These are phyloP conservation scores for Ptilonorhynchus violaceus DNA, from an alignment of 2,113 vertebrate genomes.

Conservation along the genomic window DNA sequence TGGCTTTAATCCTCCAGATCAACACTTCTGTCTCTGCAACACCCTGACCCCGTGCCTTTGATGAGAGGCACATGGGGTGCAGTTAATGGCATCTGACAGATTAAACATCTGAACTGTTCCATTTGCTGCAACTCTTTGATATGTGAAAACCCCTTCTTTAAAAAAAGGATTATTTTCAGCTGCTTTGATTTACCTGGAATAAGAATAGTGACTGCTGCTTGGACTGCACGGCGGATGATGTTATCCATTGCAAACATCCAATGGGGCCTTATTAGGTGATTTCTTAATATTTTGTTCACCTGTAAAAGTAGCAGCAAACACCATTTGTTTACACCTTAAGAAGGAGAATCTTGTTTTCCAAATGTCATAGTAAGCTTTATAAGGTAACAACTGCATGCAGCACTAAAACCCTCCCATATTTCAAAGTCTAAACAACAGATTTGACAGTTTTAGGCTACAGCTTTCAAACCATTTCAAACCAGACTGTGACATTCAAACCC, in stretches of 20 bases:
- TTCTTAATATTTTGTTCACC: constrained; percentile 93
- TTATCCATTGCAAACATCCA: constrained; percentile 98
- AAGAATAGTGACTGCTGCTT: constrained; percentile 90
- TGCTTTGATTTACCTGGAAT: constrained; percentile 83
- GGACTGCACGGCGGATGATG: constrained; percentile 90
- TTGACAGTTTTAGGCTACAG: neutral
- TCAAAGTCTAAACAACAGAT: neutral
- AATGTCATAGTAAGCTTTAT: neutral
- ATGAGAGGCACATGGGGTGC: neutral
- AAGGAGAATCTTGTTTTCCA: neutral
- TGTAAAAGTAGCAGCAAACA: constrained; percentile 38
- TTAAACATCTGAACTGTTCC: neutral
- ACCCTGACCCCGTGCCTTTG: neutral
- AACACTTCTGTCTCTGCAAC: neutral
- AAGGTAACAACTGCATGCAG: neutral
- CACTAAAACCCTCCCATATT: neutral
- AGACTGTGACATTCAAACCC: neutral
- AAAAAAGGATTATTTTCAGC: neutral
- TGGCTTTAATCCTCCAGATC: neutral
- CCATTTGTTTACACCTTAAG: neutral
- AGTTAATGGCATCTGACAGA: neutral
- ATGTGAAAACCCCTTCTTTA: neutral
- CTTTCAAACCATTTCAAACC: neutral
- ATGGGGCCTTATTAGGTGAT: constrained; percentile 90
- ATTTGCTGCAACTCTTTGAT: neutral